Conservation (phyloP, 2,888 invertebrate genomes). For the Eupithecia subfuscata region DNA sequence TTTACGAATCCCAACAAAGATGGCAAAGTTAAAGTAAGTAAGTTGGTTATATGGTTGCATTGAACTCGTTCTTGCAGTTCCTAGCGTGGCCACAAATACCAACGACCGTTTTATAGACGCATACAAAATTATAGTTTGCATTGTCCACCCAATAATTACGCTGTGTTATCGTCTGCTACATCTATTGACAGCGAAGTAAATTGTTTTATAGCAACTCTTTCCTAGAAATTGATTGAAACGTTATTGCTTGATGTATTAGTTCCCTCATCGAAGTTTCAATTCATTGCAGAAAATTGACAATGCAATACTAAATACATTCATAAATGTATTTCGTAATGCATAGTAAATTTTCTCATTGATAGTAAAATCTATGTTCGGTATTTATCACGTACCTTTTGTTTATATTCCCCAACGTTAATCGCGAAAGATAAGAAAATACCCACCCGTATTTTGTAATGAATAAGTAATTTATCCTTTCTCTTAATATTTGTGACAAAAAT, state of each 20-base stretch:
- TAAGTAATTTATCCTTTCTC: not conserved
- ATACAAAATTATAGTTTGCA: slow-evolving; percentile 59
- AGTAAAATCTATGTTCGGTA: too few species aligned
- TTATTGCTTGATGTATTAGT: slow-evolving; percentile 1
- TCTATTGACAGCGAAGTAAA: slow-evolving; percentile 53
- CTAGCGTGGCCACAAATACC: slow-evolving; percentile 25
- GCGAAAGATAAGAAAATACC: not conserved
- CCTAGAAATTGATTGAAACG: slow-evolving; percentile 15
- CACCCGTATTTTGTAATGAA: not conserved
- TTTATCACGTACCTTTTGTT: not conserved
- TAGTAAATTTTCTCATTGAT: not conserved
- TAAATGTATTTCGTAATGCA: too few species aligned
- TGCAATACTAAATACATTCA: too few species aligned
- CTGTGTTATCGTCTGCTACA: slow-evolving; percentile 53
- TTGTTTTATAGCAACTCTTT: slow-evolving; percentile 50
- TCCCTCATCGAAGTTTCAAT: not conserved
- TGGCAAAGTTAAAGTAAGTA: not conserved
- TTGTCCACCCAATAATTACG: slow-evolving; percentile 60
- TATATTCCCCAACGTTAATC: not conserved
- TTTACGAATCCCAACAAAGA: not conserved
- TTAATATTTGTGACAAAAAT: slow-evolving; percentile 17
- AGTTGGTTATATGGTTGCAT: slow-evolving; percentile 21
- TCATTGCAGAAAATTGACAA: not conserved
- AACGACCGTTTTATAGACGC: slow-evolving; percentile 33
- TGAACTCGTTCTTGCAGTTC: slow-evolving; percentile 22